Percentiles rank a stretch among this genome's conserved stretches.
Conservation (phyloP, 92 coral and sea anemone species). For the Palythoa grandiflora region DNA sequence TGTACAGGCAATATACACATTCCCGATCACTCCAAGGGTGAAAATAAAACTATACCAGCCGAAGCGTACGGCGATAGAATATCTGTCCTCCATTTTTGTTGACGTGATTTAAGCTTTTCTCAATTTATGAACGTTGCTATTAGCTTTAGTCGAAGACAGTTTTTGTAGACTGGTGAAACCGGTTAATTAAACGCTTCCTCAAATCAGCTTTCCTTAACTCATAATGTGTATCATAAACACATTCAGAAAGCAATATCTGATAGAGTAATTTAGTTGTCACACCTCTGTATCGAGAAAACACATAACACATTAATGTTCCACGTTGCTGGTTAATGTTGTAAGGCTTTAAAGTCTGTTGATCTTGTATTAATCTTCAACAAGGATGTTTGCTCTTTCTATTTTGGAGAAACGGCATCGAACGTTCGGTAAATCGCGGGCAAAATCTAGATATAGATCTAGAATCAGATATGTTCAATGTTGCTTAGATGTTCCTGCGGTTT, state of each 20-base stretch:
- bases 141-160: no score
- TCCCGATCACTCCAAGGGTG: constrained; percentile 81
- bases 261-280: not conserved
- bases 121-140: not conserved
- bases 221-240: no score
- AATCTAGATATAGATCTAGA: not conserved
- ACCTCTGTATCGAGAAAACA: not conserved
- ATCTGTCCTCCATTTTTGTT: constrained; percentile 14
- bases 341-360: not conserved
- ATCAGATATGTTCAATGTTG: constrained; percentile 14
- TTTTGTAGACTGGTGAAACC: no score
- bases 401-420: not conserved
- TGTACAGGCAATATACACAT: constrained; percentile 74
- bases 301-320: not conserved
- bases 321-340: not conserved
- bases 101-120: not conserved
- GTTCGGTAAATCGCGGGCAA: not conserved
- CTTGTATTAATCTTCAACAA: not conserved
- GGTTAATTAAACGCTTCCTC: no score
- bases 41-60: constrained; percentile 88
- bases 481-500: not conserved
- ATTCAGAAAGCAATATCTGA: no score
- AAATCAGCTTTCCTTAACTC: no score
- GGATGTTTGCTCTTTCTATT: not conserved
- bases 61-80: constrained; percentile 65